These are phyloP conservation scores for Hyla sarda DNA, from an alignment of 2,113 vertebrate genomes.

Conservation along the genomic window DNA sequence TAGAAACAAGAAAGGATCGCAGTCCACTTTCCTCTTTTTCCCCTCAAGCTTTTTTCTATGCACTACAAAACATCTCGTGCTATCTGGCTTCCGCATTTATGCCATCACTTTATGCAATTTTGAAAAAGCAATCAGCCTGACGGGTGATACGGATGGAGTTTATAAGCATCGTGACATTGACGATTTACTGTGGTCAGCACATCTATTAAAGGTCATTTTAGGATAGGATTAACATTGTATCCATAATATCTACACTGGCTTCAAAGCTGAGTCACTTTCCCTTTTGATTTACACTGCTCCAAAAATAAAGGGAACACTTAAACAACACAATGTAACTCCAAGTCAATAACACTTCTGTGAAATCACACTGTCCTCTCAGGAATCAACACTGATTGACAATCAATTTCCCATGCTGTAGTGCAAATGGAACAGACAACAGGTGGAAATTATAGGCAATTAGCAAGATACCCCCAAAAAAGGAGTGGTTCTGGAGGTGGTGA, in stretches of 20 bases:
- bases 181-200: conserved; percentile 58
- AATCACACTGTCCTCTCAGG: too few species aligned
- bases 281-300: too few species aligned
- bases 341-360: too few species aligned
- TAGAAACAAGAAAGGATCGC: conserved; percentile 79
- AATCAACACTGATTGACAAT: too few species aligned
- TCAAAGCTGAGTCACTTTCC: conserved; percentile 65
- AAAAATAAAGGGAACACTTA: too few species aligned
- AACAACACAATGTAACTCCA: too few species aligned
- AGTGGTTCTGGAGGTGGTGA: too few species aligned
- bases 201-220: conserved; percentile 65
- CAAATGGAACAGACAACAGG: too few species aligned
- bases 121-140: conserved; percentile 65
- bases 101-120: conserved; percentile 66
- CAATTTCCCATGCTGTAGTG: too few species aligned
- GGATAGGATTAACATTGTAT: conserved; percentile 1
- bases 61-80: conserved; percentile 66
- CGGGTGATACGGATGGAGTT: conserved; percentile 58
- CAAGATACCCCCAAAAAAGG: too few species aligned
- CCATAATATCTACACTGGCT: conserved; percentile 66
- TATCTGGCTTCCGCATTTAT: conserved; percentile 63
- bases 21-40: conserved; percentile 68
- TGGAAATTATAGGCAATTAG: too few species aligned
- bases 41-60: conserved; percentile 68
- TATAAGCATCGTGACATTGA: conserved; percentile 61